phyloP scores from a whole-genome alignment of 2,888 invertebrate genomes.

The Neoascia interrupta region DNA sequence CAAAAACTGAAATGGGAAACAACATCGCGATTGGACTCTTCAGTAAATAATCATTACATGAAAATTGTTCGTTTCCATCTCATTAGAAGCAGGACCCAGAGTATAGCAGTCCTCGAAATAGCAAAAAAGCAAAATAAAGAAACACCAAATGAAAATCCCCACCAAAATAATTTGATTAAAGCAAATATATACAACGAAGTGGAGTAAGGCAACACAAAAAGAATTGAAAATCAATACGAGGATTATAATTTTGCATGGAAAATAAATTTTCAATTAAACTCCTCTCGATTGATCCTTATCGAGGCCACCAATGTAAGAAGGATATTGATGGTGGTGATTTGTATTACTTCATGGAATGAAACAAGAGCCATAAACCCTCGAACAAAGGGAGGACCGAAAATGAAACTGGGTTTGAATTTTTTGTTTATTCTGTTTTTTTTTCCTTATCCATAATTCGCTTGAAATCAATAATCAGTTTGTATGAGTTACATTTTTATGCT shows the following conservation, averaged over 20 bases:
- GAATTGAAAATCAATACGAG: slow-evolving; percentile 5
- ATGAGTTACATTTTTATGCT: too few relatives aligned
- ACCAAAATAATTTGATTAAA: slow-evolving; percentile 32
- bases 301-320: slow-evolving; percentile 2
- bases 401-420: background rate
- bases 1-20: too few relatives aligned
- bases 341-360: too few relatives aligned
- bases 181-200: slow-evolving; percentile 1
- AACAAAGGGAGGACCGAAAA: too few relatives aligned
- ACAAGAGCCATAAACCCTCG: too few relatives aligned
- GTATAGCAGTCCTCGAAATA: slow-evolving; percentile 12
- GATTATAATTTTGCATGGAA: slow-evolving; percentile 42
- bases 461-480: slow-evolving; percentile 46
- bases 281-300: slow-evolving; percentile 19
- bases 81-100: slow-evolving; percentile 21
- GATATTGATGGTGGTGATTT: background rate
- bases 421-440: background rate
- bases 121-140: background rate
- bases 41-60: slow-evolving; percentile 10
- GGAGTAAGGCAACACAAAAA: background rate
- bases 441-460: slow-evolving; percentile 33
- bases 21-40: slow-evolving; percentile 3
- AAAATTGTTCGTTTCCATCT: slow-evolving; percentile 29
- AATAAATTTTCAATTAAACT: slow-evolving; percentile 57
- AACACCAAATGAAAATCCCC: background rate